Evolutionary conservation across 2,888 invertebrate genomes (phyloP), one percentile per base, ranked within the genome.

Genomic region (Platycheirus albimanus): DNA sequence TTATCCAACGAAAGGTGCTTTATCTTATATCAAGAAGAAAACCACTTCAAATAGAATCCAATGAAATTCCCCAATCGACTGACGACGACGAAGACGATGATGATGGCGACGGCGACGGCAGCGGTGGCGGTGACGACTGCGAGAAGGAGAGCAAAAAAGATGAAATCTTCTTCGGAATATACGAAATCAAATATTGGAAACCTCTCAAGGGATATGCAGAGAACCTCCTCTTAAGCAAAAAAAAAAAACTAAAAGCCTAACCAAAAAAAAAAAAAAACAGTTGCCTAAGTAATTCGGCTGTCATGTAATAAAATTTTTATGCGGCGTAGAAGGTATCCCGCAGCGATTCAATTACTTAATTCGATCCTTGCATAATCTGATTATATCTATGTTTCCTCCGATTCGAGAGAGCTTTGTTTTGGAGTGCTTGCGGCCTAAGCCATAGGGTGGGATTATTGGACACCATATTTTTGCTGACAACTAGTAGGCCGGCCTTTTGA

Each of bases 291-390:
- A 19, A 45, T 17, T 61, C 61, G 45, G 17, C 30, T 61, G 45
- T 61, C 61, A 45, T 19, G 30, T 45, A 45, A 45, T 45, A 45
- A 61, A 45, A 30, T 33, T 45, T 43, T 19, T 45, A 33, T 45
- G 43, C 43, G 43, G 61, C 13, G 15, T n/a, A n/a, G 30, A 61
- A 19, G 61, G 61, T 61, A 61, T 61, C 61, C 61, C 61, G 45
- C 61, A 61, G 61, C 30, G 43, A 61, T 45, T 61, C 45, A 61
- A 61, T 61, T 61, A 61, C 61, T 45, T 61, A 45, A 61, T 61
- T 45, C 19, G 61, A 61, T 61, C 61, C 61, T 33, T 61, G 45
- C 61, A 45, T 45, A 61, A 61, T 61, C 61, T 45, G 30, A 61
- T 61, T 61, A 45, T 8, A n/a, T n/a, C n/a, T n/a, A 43, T 30